Percentiles rank a stretch among this genome's conserved stretches.
Conservation (phyloP, 2,888 invertebrate genomes). For the Ommatoiulus sabulosus region DNA sequence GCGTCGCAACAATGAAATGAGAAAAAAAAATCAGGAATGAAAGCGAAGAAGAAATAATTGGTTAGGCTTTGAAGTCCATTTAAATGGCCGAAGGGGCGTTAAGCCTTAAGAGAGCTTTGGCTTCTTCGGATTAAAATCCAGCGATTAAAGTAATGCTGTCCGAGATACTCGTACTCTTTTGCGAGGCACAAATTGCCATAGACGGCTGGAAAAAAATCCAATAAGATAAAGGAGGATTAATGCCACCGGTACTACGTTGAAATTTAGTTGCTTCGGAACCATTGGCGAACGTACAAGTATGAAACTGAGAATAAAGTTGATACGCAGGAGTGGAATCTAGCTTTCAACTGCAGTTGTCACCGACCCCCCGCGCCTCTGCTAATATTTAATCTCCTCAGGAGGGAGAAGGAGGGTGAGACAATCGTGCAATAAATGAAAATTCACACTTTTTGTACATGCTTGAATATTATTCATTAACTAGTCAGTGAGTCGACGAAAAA, state of each 20-base stretch:
- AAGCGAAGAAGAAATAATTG: not conserved
- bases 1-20: not conserved
- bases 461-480: not conserved
- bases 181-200: not conserved
- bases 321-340: not conserved
- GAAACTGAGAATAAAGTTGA: not conserved
- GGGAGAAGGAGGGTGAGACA: not conserved
- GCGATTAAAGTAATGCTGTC: not conserved
- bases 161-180: not conserved
- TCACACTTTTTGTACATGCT: not conserved
- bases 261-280: not conserved
- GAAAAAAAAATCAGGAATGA: not conserved
- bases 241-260: not conserved
- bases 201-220: not conserved
- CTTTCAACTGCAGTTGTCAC: slow-evolving; percentile 17
- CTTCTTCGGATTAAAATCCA: not conserved
- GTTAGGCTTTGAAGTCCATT: not conserved
- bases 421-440: not conserved
- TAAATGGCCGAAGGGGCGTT: slow-evolving; percentile 33
- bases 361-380: not conserved
- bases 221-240: slow-evolving; percentile 8
- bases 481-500: not conserved
- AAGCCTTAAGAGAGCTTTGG: not conserved
- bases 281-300: not conserved
- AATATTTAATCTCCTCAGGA: not conserved